Evolutionary conservation across 2,113 vertebrate species (phyloP), one percentile per base, ranked within the genome.

Genomic region (Coturnix japonica): DNA sequence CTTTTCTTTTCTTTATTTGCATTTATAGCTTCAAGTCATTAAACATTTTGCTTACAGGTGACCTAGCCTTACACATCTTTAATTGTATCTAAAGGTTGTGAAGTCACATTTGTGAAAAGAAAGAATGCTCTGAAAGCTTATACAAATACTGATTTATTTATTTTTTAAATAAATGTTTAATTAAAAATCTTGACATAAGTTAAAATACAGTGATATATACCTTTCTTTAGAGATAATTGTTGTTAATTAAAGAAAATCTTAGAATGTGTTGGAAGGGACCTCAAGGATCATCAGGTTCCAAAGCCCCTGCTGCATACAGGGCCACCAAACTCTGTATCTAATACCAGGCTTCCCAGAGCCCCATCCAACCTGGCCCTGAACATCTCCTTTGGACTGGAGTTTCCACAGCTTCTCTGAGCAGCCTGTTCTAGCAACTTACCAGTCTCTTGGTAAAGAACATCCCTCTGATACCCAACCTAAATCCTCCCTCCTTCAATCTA

Each of bases 71-170:
- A 83, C 61, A 79, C 33, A 39, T 91, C 90, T 60, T 91, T 87
- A 96, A 96, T 89, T 91, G 78, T 80, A 83, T 79, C 53, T 91
- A 76, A 94, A 95, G 90, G 60, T 91, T 91, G 30, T 87, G 80
- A 73, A 60, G 72, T 87, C 83, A 30, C 85, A 73, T 65, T 73
- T 92, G 69, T 73, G 39, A 85, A 85, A 43, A 65, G 39, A 87
- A 87, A 69, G 2, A 47, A 13, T 57, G 2, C 20, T 1, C 6
- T 39, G 57, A 80, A 83, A 72, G 8, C 18, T 61, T 4, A 15
- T 60, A 19, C 56, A 46, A 78, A 89, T n/a, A 18, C 1, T 6
- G 5, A 19, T 44, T 44, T 9, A 7, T 46, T 46, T 46, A 22
- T 17, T 56, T 65, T 14, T 59, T 37, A 22, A 59, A 57, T 39